These are phyloP conservation scores for Pelvicachromis taeniatus DNA, from an alignment of 2,113 vertebrate species.

Conservation along the genomic window DNA sequence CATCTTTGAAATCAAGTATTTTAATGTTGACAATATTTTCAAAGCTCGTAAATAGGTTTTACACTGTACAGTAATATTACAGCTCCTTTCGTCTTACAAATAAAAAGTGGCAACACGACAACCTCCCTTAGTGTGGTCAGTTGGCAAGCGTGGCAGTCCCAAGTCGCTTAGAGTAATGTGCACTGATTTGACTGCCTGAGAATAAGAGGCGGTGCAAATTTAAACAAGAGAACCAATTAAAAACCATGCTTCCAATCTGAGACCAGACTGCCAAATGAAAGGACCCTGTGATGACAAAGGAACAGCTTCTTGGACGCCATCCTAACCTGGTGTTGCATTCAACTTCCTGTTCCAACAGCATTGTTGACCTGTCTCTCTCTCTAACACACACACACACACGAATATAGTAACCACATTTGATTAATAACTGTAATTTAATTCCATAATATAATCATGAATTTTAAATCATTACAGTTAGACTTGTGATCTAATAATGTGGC, in stretches of 20 bases:
- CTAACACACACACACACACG: background rate
- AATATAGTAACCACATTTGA: background rate
- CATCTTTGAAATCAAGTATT: background rate
- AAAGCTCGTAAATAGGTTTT: background rate
- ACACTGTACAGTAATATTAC: background rate
- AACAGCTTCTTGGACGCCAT: background rate
- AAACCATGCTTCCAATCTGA: background rate
- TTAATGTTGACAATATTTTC: background rate
- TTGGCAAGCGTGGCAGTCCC: background rate
- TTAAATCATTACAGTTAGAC: background rate
- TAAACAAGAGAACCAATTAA: background rate
- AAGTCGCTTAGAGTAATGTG: background rate
- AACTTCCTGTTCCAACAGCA: background rate
- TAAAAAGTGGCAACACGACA: background rate
- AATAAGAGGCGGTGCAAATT: background rate
- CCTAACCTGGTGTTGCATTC: background rate
- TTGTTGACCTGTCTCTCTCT: background rate
- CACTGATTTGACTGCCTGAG: background rate
- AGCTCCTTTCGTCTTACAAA: background rate
- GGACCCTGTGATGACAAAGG: background rate
- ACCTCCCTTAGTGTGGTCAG: background rate
- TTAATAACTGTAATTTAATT: background rate
- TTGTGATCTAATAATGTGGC: background rate
- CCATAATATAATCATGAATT: background rate
- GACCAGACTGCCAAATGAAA: background rate